phyloP scores from a whole-genome alignment of 2,888 invertebrate genomes.

The Lithophane semibrunnea region DNA sequence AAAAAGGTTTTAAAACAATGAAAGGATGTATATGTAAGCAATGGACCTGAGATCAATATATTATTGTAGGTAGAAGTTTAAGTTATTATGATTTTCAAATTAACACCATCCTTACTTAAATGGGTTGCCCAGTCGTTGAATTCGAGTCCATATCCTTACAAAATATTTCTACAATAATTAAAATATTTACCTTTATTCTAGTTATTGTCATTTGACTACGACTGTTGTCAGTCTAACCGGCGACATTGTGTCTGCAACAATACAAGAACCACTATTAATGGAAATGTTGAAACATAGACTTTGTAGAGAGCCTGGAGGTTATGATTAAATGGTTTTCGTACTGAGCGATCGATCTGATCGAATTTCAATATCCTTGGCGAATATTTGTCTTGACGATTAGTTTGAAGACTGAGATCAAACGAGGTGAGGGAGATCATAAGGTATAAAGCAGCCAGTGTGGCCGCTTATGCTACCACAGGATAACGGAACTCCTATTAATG shows the following conservation, averaged over 20 bases:
- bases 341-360: not conserved
- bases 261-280: constrained; percentile 44
- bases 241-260: constrained; percentile 88
- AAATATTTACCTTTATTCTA: constrained; percentile 84
- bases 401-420: not conserved
- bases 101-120: not conserved
- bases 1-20: not conserved
- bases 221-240: constrained; percentile 80
- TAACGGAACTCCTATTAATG: not conserved
- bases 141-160: constrained; percentile 13
- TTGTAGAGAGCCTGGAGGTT: too few relatives aligned
- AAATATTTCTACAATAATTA: constrained; percentile 28
- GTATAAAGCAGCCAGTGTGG: not conserved
- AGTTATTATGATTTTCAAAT: not conserved
- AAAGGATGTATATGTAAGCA: not conserved
- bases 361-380: constrained; percentile 13
- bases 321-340: not conserved
- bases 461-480: too few relatives aligned
- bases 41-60: constrained; percentile 8
- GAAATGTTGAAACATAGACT: not conserved
- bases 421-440: not conserved
- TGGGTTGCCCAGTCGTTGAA: not conserved
- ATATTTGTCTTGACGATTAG: not conserved
- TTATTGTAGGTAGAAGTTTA: not conserved
- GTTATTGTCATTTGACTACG: constrained; percentile 89